These are phyloP conservation scores for Struthio camelus DNA, from an alignment of 2,113 vertebrate species.

Conservation along the genomic window DNA sequence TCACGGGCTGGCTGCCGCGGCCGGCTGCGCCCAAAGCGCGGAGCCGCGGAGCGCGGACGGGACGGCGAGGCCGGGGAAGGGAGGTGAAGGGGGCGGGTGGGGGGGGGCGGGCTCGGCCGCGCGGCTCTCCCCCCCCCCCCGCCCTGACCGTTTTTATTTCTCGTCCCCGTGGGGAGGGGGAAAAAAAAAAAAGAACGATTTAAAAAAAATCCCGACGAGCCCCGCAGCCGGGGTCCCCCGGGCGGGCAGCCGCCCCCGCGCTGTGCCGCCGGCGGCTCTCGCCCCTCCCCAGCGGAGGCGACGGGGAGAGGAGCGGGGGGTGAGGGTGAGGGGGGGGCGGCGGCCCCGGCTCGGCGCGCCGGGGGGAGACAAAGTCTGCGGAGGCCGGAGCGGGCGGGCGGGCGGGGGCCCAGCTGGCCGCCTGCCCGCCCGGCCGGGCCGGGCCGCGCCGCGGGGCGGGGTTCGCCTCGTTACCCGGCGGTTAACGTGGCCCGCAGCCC, in stretches of 20 bases:
- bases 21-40: constrained; percentile 4
- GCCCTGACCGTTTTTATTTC: background rate
- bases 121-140: background rate
- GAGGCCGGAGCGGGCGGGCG: background rate
- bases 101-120: too few relatives aligned
- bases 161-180: background rate
- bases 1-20: constrained; percentile 18
- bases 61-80: too few relatives aligned
- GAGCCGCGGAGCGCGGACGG: background rate
- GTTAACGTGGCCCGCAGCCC: constrained; percentile 41
- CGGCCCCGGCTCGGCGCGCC: too few relatives aligned
- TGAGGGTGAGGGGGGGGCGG: too few relatives aligned
- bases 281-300: background rate
- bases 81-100: too few relatives aligned
- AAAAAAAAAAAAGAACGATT: too few relatives aligned
- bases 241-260: too few relatives aligned
- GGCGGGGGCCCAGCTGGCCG: constrained; percentile 43
- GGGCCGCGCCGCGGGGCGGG: constrained; percentile 43
- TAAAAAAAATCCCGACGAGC: too few relatives aligned
- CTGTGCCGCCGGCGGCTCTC: background rate
- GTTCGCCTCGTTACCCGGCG: constrained; percentile 54
- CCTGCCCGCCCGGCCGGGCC: constrained; percentile 30
- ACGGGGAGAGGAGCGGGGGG: background rate
- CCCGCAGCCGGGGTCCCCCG: too few relatives aligned
- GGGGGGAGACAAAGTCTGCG: constrained; percentile 13